Evolutionary conservation across 2,797 vertebrate species (phyloP).

Genomic region (Argya squamiceps): DNA sequence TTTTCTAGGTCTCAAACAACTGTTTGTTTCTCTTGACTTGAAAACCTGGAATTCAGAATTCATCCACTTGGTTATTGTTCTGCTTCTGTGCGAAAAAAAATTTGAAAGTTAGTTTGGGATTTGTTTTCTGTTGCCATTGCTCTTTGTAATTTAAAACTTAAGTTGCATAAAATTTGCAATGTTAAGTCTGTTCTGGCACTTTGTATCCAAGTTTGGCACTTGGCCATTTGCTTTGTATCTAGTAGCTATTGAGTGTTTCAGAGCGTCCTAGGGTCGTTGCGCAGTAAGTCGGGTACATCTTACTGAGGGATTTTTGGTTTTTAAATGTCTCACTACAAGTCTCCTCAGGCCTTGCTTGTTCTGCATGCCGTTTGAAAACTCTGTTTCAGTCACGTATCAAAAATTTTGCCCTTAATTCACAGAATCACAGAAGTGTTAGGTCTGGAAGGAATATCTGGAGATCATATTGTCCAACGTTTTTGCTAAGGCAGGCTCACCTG

Average conservation of each 20-base stretch:
- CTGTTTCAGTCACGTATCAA: background rate
- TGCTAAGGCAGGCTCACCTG: background rate
- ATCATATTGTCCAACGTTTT: background rate
- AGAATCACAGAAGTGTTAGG: background rate
- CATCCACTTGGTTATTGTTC: background rate
- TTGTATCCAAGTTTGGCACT: background rate
- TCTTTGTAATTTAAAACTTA: background rate
- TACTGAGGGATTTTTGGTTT: background rate
- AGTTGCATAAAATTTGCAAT: fast-evolving
- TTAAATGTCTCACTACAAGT: background rate
- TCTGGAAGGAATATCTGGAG: background rate
- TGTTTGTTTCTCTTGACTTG: background rate
- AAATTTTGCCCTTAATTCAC: background rate
- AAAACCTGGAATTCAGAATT: background rate
- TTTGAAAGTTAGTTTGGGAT: background rate
- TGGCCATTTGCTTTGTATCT: background rate
- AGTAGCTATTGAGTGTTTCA: background rate
- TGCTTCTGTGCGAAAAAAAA: background rate
- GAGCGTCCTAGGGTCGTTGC: fast-evolving
- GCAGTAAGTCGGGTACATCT: background rate
- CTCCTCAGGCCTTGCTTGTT: background rate
- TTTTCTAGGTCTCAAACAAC: background rate
- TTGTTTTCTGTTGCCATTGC: background rate
- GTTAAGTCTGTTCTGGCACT: background rate
- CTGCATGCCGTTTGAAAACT: background rate